Base-by-base conservation (phyloP, 2,797 vertebrate species). In the Chelidonichthys spinosus region DNA sequence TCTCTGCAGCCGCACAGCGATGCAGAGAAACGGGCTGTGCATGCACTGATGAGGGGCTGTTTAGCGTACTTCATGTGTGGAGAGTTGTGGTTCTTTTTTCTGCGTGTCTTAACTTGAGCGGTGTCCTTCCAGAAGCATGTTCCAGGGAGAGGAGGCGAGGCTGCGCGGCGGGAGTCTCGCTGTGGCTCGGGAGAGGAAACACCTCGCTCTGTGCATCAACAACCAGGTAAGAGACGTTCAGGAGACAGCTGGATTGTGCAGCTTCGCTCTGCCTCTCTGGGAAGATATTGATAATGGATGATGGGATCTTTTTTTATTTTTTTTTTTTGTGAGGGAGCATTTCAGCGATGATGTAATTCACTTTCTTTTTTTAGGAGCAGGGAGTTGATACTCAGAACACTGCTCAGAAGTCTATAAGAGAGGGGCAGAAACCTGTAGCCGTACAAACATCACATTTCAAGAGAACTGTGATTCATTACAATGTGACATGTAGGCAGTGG, bases 181-280 rank as follows among this genome's bases (percentile, higher is more conserved):
- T 40, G 69, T 52, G 70, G 72, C 89, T 70, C 91, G 92, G 72
- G 94, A 94, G 80, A 92, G 93, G 84, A 94, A 91, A 78, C 92
- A 93, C 82, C 92, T 95, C 50, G 92, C 94, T 55, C 91, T 95
- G 81, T 89, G 90, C 86, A 94, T 95, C 67, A 92, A 86, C 18
- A 91, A 87, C 88, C 93, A 95, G 94, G 94, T 95, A 87, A 91
- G 80, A 73, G 14, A 18, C 50, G 43, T 39, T 33, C 14, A 33
- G 6, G 42, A 3, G 25, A 14, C 11, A 55, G 67, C 32, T 49
- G 42, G 33, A 35, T 46, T 47, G 18, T n/a, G 4, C 25, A 25
- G 25, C 25, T 25, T 25, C 25, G 25, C 11, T 17, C 7, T 53
- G 6, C 4, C 13, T 35, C 5, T 47, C 17, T 13, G n/a, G 15